Conservation (phyloP, 2,888 invertebrate species). For the Dolichopus griseipennis region DNA sequence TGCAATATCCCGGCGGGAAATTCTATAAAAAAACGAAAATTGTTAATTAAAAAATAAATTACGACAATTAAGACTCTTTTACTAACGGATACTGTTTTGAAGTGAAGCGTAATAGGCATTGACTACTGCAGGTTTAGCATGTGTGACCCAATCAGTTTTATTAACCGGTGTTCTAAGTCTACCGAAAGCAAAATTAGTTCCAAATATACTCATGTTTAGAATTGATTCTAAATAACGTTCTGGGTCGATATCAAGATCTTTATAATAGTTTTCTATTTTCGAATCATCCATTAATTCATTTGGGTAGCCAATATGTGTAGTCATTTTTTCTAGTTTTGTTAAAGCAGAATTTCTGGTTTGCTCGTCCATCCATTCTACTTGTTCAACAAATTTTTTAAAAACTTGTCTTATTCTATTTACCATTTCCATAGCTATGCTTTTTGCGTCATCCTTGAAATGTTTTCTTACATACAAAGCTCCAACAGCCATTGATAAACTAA, state of each 20-base stretch:
- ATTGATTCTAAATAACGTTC: slow-evolving; percentile 66
- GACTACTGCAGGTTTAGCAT: slow-evolving; percentile 74
- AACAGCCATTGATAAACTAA: slow-evolving; percentile 62
- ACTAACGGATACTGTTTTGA: slow-evolving; percentile 82
- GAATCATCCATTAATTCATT: slow-evolving; percentile 74
- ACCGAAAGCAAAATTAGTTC: slow-evolving; percentile 69
- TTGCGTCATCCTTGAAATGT: slow-evolving; percentile 78
- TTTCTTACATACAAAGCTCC: slow-evolving; percentile 81
- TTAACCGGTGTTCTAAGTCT: slow-evolving; percentile 69
- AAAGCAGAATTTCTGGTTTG: slow-evolving; percentile 66
- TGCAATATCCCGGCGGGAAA: slow-evolving; percentile 91
- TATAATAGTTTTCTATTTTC: slow-evolving; percentile 72
- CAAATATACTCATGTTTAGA: slow-evolving; percentile 67
- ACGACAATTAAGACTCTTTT: not conserved
- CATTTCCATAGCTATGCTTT: slow-evolving; percentile 77
- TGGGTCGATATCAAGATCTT: slow-evolving; percentile 61
- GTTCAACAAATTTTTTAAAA: slow-evolving; percentile 68
- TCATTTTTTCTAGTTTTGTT: slow-evolving; percentile 73
- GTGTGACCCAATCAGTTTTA: slow-evolving; percentile 78
- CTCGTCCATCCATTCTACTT: slow-evolving; percentile 90
- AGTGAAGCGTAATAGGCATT: slow-evolving; percentile 80
- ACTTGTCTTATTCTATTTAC: slow-evolving; percentile 73
- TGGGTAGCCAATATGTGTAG: slow-evolving; percentile 86
- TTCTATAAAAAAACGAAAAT: slow-evolving; percentile 48
- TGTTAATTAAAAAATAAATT: not conserved